These are phyloP conservation scores for Sphaeridia pumilis DNA, from an alignment of 2,888 invertebrate genomes.

Conservation along the genomic window DNA sequence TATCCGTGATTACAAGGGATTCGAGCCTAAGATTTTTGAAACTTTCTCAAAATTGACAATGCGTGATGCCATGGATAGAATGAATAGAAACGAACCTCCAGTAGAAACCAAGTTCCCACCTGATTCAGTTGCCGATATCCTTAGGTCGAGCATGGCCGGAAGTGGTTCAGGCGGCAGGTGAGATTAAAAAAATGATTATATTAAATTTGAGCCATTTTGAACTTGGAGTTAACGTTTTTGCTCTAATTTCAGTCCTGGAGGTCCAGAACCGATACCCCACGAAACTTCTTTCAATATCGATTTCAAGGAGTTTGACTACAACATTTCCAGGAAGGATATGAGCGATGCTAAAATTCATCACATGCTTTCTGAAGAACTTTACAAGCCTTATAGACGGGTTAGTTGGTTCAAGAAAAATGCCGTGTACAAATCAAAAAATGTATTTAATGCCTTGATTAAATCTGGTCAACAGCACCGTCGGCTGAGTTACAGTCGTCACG, in stretches of 20 bases:
- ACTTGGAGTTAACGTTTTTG: too few relatives aligned
- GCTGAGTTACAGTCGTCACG: constrained; percentile 79
- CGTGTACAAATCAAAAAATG: not conserved
- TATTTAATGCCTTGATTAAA: too few relatives aligned
- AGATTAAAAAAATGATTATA: too few relatives aligned
- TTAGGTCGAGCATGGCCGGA: constrained; percentile 45
- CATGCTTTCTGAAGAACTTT: constrained; percentile 73
- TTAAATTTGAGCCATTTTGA: too few relatives aligned
- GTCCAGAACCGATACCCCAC: constrained; percentile 54
- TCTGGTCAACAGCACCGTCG: constrained; percentile 61
- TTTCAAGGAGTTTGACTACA: constrained; percentile 84
- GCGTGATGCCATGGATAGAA: constrained; percentile 81
- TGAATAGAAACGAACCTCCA: constrained; percentile 25
- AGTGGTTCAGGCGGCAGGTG: constrained; percentile 16
- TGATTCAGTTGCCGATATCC: constrained; percentile 81
- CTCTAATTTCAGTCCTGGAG: constrained; percentile 19
- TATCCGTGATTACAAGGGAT: constrained; percentile 71
- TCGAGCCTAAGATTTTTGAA: constrained; percentile 84
- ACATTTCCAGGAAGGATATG: constrained; percentile 80
- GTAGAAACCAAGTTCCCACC: constrained; percentile 39
- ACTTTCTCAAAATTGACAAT: constrained; percentile 87
- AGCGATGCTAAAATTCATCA: constrained; percentile 92
- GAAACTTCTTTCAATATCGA: constrained; percentile 81
- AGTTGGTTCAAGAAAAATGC: constrained; percentile 21
- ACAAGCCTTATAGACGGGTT: constrained; percentile 58